Percentiles rank a stretch among this genome's conserved stretches.
phyloP scores from a whole-genome alignment of 2,888 invertebrate genomes.

The Danaus chrysippus region DNA sequence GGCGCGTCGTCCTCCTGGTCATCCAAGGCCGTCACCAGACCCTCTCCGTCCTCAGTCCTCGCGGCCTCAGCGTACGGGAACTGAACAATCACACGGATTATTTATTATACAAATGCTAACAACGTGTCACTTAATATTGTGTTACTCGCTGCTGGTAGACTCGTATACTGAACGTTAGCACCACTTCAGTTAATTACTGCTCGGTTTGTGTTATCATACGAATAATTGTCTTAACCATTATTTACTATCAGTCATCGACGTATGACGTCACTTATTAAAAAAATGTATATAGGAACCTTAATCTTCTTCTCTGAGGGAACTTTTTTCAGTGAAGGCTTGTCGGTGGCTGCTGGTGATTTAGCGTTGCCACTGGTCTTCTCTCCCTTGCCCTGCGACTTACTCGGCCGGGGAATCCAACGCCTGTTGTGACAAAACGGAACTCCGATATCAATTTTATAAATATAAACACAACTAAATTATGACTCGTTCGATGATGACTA shows the following conservation, averaged over 20 bases:
- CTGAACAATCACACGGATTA: slow-evolving; percentile 35
- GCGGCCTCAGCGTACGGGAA: slow-evolving; percentile 54
- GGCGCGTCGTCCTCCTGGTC: slow-evolving; percentile 87
- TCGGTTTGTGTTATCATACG: not conserved
- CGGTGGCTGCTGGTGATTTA: slow-evolving; percentile 65
- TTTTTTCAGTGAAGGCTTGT: slow-evolving; percentile 84
- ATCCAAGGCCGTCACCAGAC: slow-evolving; percentile 77
- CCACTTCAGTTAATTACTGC: not conserved
- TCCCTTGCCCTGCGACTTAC: slow-evolving; percentile 93
- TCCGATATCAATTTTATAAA: slow-evolving; percentile 1
- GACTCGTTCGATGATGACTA: not conserved
- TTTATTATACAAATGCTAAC: not conserved
- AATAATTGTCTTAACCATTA: slow-evolving; percentile 7
- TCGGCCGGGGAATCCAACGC: slow-evolving; percentile 67
- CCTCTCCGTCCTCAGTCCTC: slow-evolving; percentile 55
- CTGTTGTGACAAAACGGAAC: slow-evolving; percentile 23
- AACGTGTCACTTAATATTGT: not conserved
- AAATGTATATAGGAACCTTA: slow-evolving; percentile 75
- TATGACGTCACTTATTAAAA: not conserved
- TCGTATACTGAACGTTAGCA: not conserved
- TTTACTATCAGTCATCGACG: slow-evolving; percentile 1
- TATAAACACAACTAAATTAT: not conserved
- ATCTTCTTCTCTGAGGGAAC: slow-evolving; percentile 90
- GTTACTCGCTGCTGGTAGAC: not conserved
- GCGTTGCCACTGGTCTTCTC: slow-evolving; percentile 83